Evolutionary conservation across 2,888 invertebrate species (phyloP).

Genomic region (Crossocerus cetratus): DNA sequence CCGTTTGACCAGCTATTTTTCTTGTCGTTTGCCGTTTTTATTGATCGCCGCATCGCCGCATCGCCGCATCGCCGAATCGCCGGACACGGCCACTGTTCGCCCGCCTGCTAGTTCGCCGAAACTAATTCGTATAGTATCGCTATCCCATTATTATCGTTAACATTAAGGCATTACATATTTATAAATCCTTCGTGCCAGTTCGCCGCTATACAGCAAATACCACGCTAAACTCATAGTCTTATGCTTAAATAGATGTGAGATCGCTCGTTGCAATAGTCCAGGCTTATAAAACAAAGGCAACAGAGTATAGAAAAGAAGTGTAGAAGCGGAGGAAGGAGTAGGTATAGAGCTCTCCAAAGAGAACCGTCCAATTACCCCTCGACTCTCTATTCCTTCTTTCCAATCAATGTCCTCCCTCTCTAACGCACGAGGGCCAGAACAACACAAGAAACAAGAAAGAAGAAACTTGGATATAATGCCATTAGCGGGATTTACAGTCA

Average conservation of each 20-base stretch:
- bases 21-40: too few relatives aligned
- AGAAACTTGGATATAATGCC: background rate
- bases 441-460: background rate
- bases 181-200: constrained; percentile 71
- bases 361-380: too few relatives aligned
- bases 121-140: constrained; percentile 69
- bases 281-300: constrained; percentile 50
- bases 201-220: constrained; percentile 72
- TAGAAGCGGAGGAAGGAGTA: background rate
- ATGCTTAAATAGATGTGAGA: constrained; percentile 74
- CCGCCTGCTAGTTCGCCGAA: constrained; percentile 9
- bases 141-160: constrained; percentile 75
- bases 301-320: background rate
- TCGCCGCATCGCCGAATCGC: background rate
- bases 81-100: background rate
- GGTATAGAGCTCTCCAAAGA: too few relatives aligned
- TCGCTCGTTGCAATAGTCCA: constrained; percentile 76
- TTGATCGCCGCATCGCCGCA: background rate
- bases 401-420: constrained; percentile 2
- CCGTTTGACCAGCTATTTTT: too few relatives aligned
- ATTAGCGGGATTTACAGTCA: background rate
- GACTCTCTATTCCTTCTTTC: background rate
- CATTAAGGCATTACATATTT: constrained; percentile 77
- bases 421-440: background rate
- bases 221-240: constrained; percentile 68